phyloP scores from a whole-genome alignment of 2,113 vertebrate genomes.

The Micronisus gabar region DNA sequence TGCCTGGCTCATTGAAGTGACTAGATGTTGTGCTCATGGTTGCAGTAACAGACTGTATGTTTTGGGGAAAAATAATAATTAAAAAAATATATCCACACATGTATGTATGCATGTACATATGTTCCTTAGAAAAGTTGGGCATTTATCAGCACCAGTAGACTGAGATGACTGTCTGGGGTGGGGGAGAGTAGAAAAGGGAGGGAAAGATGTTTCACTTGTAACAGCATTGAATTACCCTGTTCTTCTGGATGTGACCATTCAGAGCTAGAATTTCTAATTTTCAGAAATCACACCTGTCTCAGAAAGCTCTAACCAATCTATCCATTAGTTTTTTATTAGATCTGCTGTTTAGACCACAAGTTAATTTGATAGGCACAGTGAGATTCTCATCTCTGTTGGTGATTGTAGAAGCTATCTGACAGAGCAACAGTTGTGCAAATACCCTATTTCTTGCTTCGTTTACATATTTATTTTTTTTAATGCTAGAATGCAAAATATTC shows the following conservation, averaged over 20 bases:
- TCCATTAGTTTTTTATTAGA: background rate
- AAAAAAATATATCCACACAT: background rate
- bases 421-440: background rate
- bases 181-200: background rate
- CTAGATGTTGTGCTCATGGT: background rate
- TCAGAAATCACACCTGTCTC: background rate
- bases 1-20: background rate
- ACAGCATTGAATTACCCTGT: background rate
- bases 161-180: background rate
- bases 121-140: background rate
- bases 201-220: background rate
- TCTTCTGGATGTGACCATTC: background rate
- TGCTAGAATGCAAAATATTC: background rate
- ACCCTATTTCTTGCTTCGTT: background rate
- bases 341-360: background rate
- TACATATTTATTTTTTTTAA: background rate
- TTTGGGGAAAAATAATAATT: background rate
- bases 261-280: background rate
- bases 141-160: background rate
- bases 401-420: background rate
- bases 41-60: background rate
- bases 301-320: background rate
- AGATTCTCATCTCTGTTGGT: background rate
- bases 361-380: background rate
- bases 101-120: background rate